Conservation (phyloP, 2,888 invertebrate species). For the Pseudococcus viburni region DNA sequence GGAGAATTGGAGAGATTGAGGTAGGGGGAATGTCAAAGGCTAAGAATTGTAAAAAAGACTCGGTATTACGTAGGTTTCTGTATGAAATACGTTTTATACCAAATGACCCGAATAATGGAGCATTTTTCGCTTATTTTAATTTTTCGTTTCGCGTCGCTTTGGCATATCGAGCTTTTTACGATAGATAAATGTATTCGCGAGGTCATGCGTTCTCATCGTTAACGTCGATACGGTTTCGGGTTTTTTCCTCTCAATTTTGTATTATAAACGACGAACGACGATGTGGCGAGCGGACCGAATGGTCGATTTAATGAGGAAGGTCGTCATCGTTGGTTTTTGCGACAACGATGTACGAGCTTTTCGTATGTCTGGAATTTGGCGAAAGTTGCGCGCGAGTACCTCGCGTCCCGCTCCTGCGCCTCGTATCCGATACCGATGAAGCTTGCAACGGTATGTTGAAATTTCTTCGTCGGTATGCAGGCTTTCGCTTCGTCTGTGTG, state of each 20-base stretch:
- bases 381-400: not conserved
- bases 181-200: not conserved
- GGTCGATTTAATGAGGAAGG: constrained; percentile 14
- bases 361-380: constrained; percentile 3
- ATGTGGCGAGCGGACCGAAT: not conserved
- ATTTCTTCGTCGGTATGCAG: constrained; percentile 8
- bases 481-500: not conserved
- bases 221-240: not conserved
- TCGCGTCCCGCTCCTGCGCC: not conserved
- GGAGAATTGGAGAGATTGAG: not conserved
- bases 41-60: not conserved
- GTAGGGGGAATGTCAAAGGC: not conserved
- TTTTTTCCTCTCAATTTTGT: not conserved
- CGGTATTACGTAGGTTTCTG: no score
- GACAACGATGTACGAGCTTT: constrained; percentile 5
- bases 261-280: not conserved
- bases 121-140: not conserved
- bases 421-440: not conserved
- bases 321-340: not conserved
- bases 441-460: not conserved
- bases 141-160: not conserved
- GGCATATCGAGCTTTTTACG: not conserved
- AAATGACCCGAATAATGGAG: not conserved
- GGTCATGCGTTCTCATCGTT: constrained; percentile 4
- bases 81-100: not conserved